Evolutionary conservation across 2,888 invertebrate species (phyloP).

Genomic region (Cecidostiba fungosa): DNA sequence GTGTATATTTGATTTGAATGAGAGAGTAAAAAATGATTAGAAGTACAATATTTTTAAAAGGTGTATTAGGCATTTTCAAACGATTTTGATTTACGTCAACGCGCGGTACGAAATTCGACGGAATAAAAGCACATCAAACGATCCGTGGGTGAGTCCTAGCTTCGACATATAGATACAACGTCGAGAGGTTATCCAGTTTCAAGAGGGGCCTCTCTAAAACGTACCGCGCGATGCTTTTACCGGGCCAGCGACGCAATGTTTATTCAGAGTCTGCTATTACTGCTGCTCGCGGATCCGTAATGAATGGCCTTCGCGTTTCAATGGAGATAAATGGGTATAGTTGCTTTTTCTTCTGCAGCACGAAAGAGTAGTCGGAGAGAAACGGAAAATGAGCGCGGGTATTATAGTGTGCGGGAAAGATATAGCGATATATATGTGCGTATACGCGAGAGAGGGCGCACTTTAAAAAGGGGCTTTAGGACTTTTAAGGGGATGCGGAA

Average conservation of each 20-base stretch:
- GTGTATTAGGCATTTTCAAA: not conserved
- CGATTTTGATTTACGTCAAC: not conserved
- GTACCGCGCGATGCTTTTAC: slow-evolving; percentile 36
- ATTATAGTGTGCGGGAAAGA: slow-evolving; percentile 7
- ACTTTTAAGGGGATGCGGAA: slow-evolving; percentile 30
- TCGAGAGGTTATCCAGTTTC: slow-evolving; percentile 48
- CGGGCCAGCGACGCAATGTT: slow-evolving; percentile 16
- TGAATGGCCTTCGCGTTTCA: slow-evolving; percentile 53
- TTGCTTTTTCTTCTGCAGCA: not conserved
- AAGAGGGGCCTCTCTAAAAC: slow-evolving; percentile 34
- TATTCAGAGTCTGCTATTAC: slow-evolving; percentile 23
- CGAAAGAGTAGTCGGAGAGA: not conserved
- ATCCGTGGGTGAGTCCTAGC: not conserved
- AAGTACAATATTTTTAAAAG: not conserved
- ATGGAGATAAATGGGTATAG: slow-evolving; percentile 50
- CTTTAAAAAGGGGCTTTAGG: slow-evolving; percentile 35
- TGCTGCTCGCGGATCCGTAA: slow-evolving; percentile 30
- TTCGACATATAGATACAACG: not conserved
- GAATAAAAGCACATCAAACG: too few species aligned
- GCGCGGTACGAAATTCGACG: not conserved
- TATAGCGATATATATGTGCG: too few species aligned
- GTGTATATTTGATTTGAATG: not conserved
- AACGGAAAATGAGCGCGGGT: not conserved
- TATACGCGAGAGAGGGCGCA: not conserved
- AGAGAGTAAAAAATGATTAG: too few species aligned